Base-by-base conservation (phyloP, 1,140 invertebrate genomes). In the Procambarus virginalis region DNA sequence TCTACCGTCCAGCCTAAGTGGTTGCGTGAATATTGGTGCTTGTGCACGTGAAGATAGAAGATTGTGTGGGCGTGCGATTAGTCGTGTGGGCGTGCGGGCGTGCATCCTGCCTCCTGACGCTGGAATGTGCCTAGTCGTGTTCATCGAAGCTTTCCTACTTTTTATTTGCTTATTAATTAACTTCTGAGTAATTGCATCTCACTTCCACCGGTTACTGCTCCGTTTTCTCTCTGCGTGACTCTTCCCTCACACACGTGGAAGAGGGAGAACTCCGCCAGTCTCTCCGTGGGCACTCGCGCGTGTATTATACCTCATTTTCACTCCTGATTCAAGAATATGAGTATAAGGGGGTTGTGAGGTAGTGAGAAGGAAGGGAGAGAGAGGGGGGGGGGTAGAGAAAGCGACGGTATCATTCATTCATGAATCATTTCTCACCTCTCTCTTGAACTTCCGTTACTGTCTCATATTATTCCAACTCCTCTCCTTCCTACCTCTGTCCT, bases 121-220 rank as follows among this genome's bases (percentile, higher is more conserved):
- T 73, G 22, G 68, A 34, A 73, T 73, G 68, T 22, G 68, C 17
- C 68, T 73, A 5, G 14, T 2, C 68, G 68, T 73, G n/a, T 73
- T 73, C 68, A 73, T 73, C 68, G 68, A 73, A 73, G 68, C 68
- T 73, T 5, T 73, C 68, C 68, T 4, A 14, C 68, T 73, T 73
- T 73, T 73, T 73, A 73, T 73, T 73, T 73, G 68, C 68, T 73
- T 73, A 73, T 73, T 73, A 73, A 73, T 73, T 73, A 73, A 73
- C 68, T 73, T 22, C n/a, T 73, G 68, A 73, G n/a, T 73, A 73
- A 73, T 73, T 73, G 34, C 68, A 73, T 73, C 20, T 73, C 68
- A 34, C 68, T 34, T 10, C n/a, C n/a, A 9, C 68, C n/a, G 22
- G 20, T 34, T 22, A 5, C n/a, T 34, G n/a, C 20, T 68, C 64